These are phyloP conservation scores for Pheosia tremula DNA, from an alignment of 2,888 invertebrate species.

Conservation along the genomic window DNA sequence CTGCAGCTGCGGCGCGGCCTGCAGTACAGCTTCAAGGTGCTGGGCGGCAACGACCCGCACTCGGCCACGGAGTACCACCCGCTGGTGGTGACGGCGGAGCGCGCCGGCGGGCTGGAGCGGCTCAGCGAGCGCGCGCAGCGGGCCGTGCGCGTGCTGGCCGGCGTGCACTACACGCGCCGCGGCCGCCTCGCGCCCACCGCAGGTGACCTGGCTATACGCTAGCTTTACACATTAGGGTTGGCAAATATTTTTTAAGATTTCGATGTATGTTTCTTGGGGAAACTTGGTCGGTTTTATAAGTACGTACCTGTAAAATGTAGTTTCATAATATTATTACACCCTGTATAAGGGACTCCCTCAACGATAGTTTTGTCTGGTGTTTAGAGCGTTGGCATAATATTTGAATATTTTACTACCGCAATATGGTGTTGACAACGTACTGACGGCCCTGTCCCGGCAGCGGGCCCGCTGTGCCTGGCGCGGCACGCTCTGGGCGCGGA, in stretches of 20 bases:
- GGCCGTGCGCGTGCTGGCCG: slow-evolving; percentile 62
- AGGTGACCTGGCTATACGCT: slow-evolving; percentile 61
- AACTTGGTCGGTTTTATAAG: too few relatives aligned
- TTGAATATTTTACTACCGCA: too few relatives aligned
- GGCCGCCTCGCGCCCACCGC: slow-evolving; percentile 92
- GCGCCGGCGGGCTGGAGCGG: slow-evolving; percentile 94
- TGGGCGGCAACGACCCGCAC: slow-evolving; percentile 95
- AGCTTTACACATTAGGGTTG: too few relatives aligned
- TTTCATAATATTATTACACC: too few relatives aligned
- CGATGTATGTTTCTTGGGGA: too few relatives aligned
- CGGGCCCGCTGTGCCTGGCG: slow-evolving; percentile 92
- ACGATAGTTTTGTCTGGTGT: too few relatives aligned
- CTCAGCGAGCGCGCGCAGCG: slow-evolving; percentile 76
- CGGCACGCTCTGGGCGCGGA: slow-evolving; percentile 87
- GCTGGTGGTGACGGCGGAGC: slow-evolving; percentile 93
- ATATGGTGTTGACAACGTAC: too few relatives aligned
- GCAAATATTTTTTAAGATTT: too few relatives aligned
- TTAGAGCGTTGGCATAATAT: too few relatives aligned
- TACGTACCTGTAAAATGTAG: too few relatives aligned
- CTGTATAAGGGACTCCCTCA: too few relatives aligned
- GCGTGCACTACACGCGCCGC: slow-evolving; percentile 93
- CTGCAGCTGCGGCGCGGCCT: slow-evolving; percentile 93
- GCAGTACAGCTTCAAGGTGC: slow-evolving; percentile 91
- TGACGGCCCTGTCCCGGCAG: slow-evolving; percentile 54
- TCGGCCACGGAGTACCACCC: slow-evolving; percentile 94